phyloP scores from a whole-genome alignment of 2,113 vertebrate species.

The Ariopsis seemanni region DNA sequence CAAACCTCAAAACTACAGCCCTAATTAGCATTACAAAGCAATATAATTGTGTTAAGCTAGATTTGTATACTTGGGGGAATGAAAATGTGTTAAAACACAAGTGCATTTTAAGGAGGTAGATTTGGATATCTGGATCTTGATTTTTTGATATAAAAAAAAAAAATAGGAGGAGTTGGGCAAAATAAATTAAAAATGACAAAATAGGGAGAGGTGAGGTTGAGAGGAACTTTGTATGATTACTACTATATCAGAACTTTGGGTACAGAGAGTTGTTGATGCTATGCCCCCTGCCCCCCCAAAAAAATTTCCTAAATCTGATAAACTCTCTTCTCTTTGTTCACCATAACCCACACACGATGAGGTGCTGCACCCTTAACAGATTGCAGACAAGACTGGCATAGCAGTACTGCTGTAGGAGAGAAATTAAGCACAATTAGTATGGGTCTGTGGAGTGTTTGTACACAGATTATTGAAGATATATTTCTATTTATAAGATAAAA shows the following conservation, averaged over 20 bases:
- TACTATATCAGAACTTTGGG: constrained; percentile 18
- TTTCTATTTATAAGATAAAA: constrained; percentile 96
- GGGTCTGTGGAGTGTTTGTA: constrained; percentile 96
- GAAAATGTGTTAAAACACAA: constrained; percentile 6
- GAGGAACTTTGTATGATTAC: constrained; percentile 18
- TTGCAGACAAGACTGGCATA: constrained; percentile 99
- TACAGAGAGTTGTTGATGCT: constrained; percentile 34
- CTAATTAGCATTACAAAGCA: constrained; percentile 26
- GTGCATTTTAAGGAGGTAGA: background rate
- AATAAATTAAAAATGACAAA: constrained; percentile 44
- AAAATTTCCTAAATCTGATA: constrained; percentile 57
- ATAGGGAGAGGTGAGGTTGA: constrained; percentile 31
- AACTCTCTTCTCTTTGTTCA: constrained; percentile 89
- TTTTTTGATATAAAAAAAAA: background rate
- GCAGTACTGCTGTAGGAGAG: constrained; percentile 99
- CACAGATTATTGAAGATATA: constrained; percentile 83
- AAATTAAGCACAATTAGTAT: constrained; percentile 99
- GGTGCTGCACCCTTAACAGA: constrained; percentile 99
- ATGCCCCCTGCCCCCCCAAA: constrained; percentile 67
- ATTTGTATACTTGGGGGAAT: constrained; percentile 21
- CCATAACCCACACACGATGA: constrained; percentile 99
- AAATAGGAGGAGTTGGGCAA: constrained; percentile 46
- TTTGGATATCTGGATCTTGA: constrained; percentile 2
- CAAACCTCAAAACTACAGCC: constrained; percentile 20
- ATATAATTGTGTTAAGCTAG: background rate